Evolutionary conservation across 2,113 vertebrate species (phyloP), one percentile per base, ranked within the genome.

Genomic region (Carassius carassius): DNA sequence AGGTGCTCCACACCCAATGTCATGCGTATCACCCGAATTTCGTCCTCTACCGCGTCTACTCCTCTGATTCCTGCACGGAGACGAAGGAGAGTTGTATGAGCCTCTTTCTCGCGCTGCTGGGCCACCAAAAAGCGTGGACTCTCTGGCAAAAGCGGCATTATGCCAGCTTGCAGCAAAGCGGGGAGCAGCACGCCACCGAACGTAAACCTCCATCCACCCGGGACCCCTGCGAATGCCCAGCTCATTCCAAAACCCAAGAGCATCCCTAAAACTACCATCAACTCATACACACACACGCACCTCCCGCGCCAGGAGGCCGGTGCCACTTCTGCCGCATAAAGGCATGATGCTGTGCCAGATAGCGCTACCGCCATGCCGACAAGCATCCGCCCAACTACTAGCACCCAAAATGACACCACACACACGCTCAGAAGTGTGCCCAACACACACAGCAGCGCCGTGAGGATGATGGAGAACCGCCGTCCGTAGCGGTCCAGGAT

Each of bases 321-420:
- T 0, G 97, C 96, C 7, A 99, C 98, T 92, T 99, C 98, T 0
- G 98, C 97, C 0, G 98, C 96, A 76, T 99, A 99, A 25, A 99
- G 95, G 77, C 98, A 99, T 0, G 97, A 96, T 5, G 96, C 96
- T 0, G 96, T 96, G 2, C 97, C 96, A 0, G 97, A 98, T 19
- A 98, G 91, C 0, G 97, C 95, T 19, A 97, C 96, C 23, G 97
- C 97, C 92, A 98, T 92, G 58, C 98, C 98, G 10, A 98, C 93
- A 16, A 96, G 90, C 6, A 95, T 89, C 19, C 98, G 94, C n/a
- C 97, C 98, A 25, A 92, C 69, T 1, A 96, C 92, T 11, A 99
- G 92, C 1, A 94, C 56, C 17, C 89, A 60, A 3, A 97, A 95
- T 0, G 97, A 96, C 19, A 93, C 89, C 58, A 91, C 85, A 29